Conservation (phyloP, 2,888 invertebrate genomes). For the Germaria angustata region DNA sequence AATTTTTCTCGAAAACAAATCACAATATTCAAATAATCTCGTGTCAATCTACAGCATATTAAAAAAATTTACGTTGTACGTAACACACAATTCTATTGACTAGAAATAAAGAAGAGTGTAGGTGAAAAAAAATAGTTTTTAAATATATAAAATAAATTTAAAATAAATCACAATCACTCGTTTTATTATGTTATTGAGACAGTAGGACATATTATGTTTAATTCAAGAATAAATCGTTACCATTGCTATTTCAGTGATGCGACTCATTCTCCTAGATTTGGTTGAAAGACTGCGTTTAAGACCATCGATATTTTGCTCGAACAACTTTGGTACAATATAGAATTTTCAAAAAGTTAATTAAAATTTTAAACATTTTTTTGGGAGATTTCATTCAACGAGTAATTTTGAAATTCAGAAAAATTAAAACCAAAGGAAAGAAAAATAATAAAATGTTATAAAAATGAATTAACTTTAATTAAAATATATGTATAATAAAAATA, state of each 20-base stretch:
- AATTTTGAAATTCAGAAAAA: conserved; percentile 41
- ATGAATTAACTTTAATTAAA: conserved; percentile 12
- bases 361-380: conserved; percentile 39
- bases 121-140: conserved; percentile 14
- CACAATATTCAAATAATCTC: too few species aligned
- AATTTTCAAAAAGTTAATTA: conserved; percentile 42
- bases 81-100: conserved; percentile 43
- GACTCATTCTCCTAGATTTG: conserved; percentile 89
- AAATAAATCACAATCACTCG: conserved; percentile 74
- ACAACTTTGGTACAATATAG: conserved; percentile 82
- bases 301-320: conserved; percentile 93
- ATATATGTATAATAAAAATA: neutral
- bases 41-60: too few species aligned
- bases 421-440: conserved; percentile 62
- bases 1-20: too few species aligned
- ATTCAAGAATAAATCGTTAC: conserved; percentile 83
- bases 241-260: conserved; percentile 90
- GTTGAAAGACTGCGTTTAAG: conserved; percentile 89
- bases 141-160: conserved; percentile 58
- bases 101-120: conserved; percentile 13
- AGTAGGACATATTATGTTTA: conserved; percentile 67
- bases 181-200: conserved; percentile 75
- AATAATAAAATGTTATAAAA: conserved; percentile 54
- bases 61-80: too few species aligned
- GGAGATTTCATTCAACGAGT: conserved; percentile 38